phyloP scores from a whole-genome alignment of 2,797 vertebrate species.

The Melanotaenia parkinsoni region DNA sequence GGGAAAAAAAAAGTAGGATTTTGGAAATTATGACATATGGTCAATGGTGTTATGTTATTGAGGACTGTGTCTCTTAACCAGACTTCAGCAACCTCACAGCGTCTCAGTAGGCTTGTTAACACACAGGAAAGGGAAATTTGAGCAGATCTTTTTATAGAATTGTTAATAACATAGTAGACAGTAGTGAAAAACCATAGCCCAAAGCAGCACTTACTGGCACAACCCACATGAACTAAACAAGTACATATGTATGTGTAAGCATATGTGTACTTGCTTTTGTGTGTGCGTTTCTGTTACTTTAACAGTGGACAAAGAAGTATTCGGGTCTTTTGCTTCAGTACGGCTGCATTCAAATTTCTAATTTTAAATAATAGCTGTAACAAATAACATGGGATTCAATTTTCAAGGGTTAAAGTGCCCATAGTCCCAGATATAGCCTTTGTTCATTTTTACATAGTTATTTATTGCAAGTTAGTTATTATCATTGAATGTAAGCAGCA shows the following conservation, averaged over 20 bases:
- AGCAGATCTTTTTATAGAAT: conserved; percentile 81
- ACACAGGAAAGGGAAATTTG: conserved; percentile 77
- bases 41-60: conserved; percentile 48
- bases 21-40: conserved; percentile 68
- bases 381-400: background rate
- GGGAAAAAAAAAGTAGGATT: conserved; percentile 64
- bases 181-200: conserved; percentile 78
- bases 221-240: conserved; percentile 65
- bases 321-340: conserved; percentile 13
- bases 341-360: conserved; percentile 3
- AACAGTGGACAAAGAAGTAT: conserved; percentile 7
- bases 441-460: background rate
- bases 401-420: background rate
- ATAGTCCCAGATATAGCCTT: background rate
- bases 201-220: conserved; percentile 78
- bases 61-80: conserved; percentile 46
- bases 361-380: background rate
- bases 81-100: conserved; percentile 36
- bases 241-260: conserved; percentile 41
- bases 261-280: conserved; percentile 20
- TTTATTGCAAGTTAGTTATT: conserved; percentile 1
- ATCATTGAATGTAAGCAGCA: conserved; percentile 7
- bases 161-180: conserved; percentile 83
- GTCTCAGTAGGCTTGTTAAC: conserved; percentile 66
- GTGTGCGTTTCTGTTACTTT: conserved; percentile 29